Evolutionary conservation across 2,113 vertebrate genomes (phyloP).

Genomic region (Odocoileus virginianus): DNA sequence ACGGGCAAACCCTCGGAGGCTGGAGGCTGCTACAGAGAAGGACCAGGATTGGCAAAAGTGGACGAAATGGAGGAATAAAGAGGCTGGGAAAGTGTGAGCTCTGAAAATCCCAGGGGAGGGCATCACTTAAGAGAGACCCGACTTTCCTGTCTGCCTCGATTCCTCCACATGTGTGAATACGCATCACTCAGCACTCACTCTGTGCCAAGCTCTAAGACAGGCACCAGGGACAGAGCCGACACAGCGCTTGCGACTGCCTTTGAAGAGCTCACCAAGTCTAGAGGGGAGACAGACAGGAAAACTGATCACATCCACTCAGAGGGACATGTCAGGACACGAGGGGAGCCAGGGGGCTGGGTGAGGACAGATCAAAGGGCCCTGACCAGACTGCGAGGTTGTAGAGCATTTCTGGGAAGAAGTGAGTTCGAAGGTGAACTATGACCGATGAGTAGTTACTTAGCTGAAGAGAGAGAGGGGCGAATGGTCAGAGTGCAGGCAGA

Average conservation of each 20-base stretch:
- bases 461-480: not conserved
- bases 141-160: not conserved
- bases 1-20: not conserved
- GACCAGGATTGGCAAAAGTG: not conserved
- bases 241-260: not conserved
- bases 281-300: not conserved
- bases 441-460: not conserved
- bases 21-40: not conserved
- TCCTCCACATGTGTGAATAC: not conserved
- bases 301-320: not conserved
- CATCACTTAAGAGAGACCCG: not conserved
- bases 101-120: not conserved
- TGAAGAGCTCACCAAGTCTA: not conserved
- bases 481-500: not conserved
- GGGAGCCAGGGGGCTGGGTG: not conserved
- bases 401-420: not conserved
- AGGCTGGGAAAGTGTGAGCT: not conserved
- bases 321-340: not conserved
- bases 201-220: not conserved
- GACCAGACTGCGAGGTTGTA: not conserved
- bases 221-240: not conserved
- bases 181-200: too few species aligned
- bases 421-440: not conserved
- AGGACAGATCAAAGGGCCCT: not conserved
- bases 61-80: not conserved